Evolutionary conservation across 2,113 vertebrate species (phyloP), one percentile per base, ranked within the genome.

Genomic region (Engystomops pustulosus): DNA sequence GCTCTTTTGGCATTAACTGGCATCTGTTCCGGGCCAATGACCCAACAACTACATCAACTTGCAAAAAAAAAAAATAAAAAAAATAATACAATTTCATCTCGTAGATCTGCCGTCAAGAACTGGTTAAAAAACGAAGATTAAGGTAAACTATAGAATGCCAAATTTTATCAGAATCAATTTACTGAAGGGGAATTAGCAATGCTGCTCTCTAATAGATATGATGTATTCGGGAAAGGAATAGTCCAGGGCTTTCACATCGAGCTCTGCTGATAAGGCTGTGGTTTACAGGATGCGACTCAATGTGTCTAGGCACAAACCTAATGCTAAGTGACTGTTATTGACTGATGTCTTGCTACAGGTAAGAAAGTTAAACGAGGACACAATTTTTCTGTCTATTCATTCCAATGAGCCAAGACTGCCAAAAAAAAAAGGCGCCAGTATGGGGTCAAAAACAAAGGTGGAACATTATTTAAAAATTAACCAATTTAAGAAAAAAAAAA

Each of bases 311-410:
- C 72, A 77, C 72, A 34, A 45, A 75, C 60, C 60, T 84, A 84
- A 84, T 78, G 72, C 47, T 55, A 77, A 69, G 72, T 68, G 82
- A 84, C 62, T 58, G 41, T 68, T 84, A 84, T 84, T 78, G 82
- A 84, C 78, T 75, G 15, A 49, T 38, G 60, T 78, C 45, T 74
- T 32, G 30, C 32, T 77, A 69, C 82, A 84, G 82, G 82, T 84
- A 84, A 78, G 75, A 44, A 45, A 49, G 55, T 23, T 77, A n/a
- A 47, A 30, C 23, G 34, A 45, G 47, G 45, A 78, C 72, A 78
- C 30, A 65, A 49, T 20, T 68, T 78, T 77, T 68, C 34, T 15
- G 55, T 67, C 81, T 76, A 77, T 41, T 76, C 15, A 53, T 71
- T 32, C 20, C 20, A 45, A 25, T 84, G 45, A 55, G 44, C 10